A percentile compares a stretch with the other conserved stretches of the same genome.
These are phyloP conservation scores for Acrocephalus kingi DNA, from an alignment of 2,113 vertebrate species.

Conservation along the genomic window DNA sequence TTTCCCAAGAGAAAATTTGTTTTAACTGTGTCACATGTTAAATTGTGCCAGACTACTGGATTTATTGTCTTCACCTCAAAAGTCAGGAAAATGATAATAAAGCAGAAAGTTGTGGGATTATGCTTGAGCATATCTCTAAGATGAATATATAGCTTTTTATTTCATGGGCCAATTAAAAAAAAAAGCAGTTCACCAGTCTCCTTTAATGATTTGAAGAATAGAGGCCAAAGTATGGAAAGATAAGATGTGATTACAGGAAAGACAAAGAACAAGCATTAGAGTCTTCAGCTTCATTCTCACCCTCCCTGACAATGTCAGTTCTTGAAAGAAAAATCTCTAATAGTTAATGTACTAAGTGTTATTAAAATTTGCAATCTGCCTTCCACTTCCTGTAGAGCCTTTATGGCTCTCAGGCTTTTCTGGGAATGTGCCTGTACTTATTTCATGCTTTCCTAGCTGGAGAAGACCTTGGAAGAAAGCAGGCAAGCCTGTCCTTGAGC, in stretches of 20 bases:
- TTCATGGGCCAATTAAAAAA: background rate
- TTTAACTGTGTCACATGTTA: background rate
- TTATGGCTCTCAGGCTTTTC: background rate
- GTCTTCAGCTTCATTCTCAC: background rate
- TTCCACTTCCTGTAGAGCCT: background rate
- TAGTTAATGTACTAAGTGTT: background rate
- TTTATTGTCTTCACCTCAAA: background rate
- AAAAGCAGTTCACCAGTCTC: background rate
- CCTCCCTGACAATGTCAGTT: background rate
- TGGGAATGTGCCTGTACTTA: background rate
- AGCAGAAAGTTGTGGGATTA: background rate
- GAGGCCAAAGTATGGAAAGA: background rate
- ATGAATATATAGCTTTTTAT: background rate
- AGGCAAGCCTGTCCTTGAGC: background rate
- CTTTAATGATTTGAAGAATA: background rate
- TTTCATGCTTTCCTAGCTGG: background rate
- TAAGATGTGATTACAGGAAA: background rate
- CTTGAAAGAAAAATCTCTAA: background rate
- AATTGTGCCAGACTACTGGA: background rate
- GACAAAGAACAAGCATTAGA: background rate
- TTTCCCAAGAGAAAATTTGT: slow-evolving; percentile 52
- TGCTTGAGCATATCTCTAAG: background rate
- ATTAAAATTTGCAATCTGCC: background rate
- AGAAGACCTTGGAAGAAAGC: background rate
- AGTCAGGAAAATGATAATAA: background rate